Conservation (phyloP, 92 coral and sea anemone genomes). For the Heliopora coerulea region DNA sequence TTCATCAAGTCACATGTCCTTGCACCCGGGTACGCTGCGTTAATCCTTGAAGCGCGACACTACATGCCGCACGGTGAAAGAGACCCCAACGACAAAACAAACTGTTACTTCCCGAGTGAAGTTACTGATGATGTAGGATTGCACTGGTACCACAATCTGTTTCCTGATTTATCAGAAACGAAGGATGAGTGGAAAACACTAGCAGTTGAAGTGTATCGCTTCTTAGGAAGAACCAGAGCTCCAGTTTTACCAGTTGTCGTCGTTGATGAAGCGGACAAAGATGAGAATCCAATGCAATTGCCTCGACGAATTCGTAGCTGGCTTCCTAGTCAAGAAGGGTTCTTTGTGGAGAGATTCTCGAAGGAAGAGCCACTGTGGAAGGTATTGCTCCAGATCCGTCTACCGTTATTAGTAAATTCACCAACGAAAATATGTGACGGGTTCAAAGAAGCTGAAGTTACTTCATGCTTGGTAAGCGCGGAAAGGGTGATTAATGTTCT, state of each 20-base stretch:
- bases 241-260: slow-evolving; percentile 39
- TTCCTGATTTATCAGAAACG: slow-evolving; percentile 19
- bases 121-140: slow-evolving; percentile 4
- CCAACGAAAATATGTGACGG: not conserved
- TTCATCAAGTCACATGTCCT: slow-evolving; percentile 32
- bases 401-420: slow-evolving; percentile 26
- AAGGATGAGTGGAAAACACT: slow-evolving; percentile 13
- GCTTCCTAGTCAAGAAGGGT: slow-evolving; percentile 30
- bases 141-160: slow-evolving; percentile 39
- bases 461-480: not conserved
- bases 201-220: slow-evolving; percentile 7
- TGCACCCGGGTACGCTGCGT: slow-evolving; percentile 38
- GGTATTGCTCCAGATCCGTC: slow-evolving; percentile 19
- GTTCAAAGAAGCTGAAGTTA: slow-evolving; percentile 2
- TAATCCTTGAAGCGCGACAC: slow-evolving; percentile 35
- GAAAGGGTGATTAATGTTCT: slow-evolving; percentile 19
- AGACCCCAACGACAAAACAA: slow-evolving; percentile 9
- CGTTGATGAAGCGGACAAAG: slow-evolving; percentile 5
- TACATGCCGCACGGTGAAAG: slow-evolving; percentile 18
- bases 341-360: slow-evolving; percentile 11
- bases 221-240: slow-evolving; percentile 1
- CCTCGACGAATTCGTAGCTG: slow-evolving; percentile 21
- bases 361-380: not conserved
- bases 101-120: slow-evolving; percentile 20
- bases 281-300: not conserved